phyloP scores from a whole-genome alignment of 2,888 invertebrate genomes.

The Eustalomyia histrio region DNA sequence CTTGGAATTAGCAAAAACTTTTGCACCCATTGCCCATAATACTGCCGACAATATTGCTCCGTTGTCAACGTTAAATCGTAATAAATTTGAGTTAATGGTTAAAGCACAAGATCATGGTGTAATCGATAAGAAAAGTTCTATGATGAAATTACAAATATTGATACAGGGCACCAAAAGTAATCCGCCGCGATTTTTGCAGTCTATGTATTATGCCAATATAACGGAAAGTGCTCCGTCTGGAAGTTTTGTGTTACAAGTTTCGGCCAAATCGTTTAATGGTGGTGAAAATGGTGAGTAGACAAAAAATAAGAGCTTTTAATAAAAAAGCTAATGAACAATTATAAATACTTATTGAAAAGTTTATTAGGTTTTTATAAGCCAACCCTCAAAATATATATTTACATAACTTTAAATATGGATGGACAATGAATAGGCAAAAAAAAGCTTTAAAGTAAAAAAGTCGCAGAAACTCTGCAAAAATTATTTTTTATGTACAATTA shows the following conservation, averaged over 20 bases:
- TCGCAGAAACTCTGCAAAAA: too few species aligned
- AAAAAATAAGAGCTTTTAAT: not conserved
- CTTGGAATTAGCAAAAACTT: constrained; percentile 85
- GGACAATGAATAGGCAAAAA: too few species aligned
- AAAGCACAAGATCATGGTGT: constrained; percentile 93
- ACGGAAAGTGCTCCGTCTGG: constrained; percentile 88
- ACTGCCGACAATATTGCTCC: constrained; percentile 30
- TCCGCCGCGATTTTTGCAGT: constrained; percentile 89
- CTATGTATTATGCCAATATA: constrained; percentile 88
- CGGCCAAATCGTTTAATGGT: constrained; percentile 84
- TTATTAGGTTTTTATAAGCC: too few species aligned
- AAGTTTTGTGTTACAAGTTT: constrained; percentile 88
- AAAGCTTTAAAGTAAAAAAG: too few species aligned
- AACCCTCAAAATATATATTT: too few species aligned
- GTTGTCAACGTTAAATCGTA: constrained; percentile 66
- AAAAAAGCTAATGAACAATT: too few species aligned
- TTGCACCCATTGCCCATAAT: constrained; percentile 68
- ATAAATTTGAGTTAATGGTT: constrained; percentile 86
- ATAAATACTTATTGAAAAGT: too few species aligned
- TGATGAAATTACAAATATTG: constrained; percentile 84
- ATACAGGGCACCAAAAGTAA: constrained; percentile 88
- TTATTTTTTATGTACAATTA: too few species aligned
- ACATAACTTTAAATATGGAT: too few species aligned
- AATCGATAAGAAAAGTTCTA: constrained; percentile 85
- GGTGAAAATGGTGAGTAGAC: constrained; percentile 84